Base-by-base conservation (phyloP, 1,140 invertebrate genomes). In the Eumaeus atala region DNA sequence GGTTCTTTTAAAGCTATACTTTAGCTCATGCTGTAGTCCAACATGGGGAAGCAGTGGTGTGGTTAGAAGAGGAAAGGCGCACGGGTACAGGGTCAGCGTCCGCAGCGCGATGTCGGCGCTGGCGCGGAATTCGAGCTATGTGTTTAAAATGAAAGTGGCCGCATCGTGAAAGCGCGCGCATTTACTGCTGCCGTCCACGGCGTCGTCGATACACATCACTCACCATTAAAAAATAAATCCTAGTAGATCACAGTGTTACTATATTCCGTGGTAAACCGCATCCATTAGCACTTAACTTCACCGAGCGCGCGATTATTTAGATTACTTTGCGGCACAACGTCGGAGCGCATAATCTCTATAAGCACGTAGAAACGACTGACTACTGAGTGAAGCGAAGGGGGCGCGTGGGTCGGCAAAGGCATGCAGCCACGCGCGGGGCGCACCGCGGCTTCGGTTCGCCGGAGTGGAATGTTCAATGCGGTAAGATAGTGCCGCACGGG, bases 141-240 rank as follows among this genome's bases (percentile, higher is more conserved):
- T 81, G 77, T 84, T 82, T 84, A 76, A 86, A 84, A 81, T 83
- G 82, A 84, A 84, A 84, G 83, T 84, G 77, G 77, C 76, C 76
- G 73, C 70, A 78, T 77, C 78, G 83, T 82, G 83, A 87, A 87
- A 87, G 83, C 83, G 81, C 83, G 77, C 83, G 77, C 77, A 79
- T 77, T 75, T 67, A 72, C 69, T 57, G 63, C 54, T 54, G 62
- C 56, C 61, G 54, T 70, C 62, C 66, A 64, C 52, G 51, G 58
- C 58, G 69, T 58, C 64, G 62, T 66, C 55, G 60, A 58, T 42
- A 50, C 62, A 67, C 58, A 21, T 48, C 66, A 84, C 83, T 86
- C 70, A 86, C 83, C 83, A 84, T 84, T 62, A 84, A 82, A 72
- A 77, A 75, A 84, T 56, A 83, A 86, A 84, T 83, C 76, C 79